Percentiles rank a stretch among this genome's conserved stretches.
Evolutionary conservation across 2,797 vertebrate genomes (phyloP).

Genomic region (Merluccius polli): DNA sequence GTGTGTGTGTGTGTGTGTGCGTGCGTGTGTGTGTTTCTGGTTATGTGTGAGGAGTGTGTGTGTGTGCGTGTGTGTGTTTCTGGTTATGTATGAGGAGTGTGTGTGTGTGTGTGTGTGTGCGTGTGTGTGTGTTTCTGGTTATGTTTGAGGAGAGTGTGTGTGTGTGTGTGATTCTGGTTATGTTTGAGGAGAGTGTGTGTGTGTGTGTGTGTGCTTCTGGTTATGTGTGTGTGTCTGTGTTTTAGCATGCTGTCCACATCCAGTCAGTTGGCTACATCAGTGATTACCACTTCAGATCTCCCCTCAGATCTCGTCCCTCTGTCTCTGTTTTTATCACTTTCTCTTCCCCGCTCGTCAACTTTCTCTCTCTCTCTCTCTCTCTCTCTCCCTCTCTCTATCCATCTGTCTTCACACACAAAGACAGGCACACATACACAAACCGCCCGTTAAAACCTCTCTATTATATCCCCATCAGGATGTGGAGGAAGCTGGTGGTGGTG

Average conservation of each 20-base stretch:
- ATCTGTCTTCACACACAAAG: neutral
- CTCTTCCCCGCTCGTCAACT: neutral
- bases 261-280: slow-evolving; percentile 61
- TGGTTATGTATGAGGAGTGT: neutral
- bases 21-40: neutral
- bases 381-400: neutral
- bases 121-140: too few species aligned
- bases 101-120: neutral
- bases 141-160: neutral
- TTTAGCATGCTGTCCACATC: slow-evolving; percentile 94
- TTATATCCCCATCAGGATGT: too few species aligned
- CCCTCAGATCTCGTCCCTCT: neutral
- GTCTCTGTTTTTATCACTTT: neutral
- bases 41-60: neutral
- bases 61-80: neutral
- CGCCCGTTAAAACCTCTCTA: too few species aligned
- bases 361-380: neutral
- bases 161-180: slow-evolving; percentile 95
- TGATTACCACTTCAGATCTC: neutral
- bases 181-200: neutral
- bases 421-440: neutral
- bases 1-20: too few species aligned
- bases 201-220: neutral
- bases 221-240: neutral
- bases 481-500: too few species aligned